phyloP scores from a whole-genome alignment of 2,888 invertebrate genomes.

The Automeris io region DNA sequence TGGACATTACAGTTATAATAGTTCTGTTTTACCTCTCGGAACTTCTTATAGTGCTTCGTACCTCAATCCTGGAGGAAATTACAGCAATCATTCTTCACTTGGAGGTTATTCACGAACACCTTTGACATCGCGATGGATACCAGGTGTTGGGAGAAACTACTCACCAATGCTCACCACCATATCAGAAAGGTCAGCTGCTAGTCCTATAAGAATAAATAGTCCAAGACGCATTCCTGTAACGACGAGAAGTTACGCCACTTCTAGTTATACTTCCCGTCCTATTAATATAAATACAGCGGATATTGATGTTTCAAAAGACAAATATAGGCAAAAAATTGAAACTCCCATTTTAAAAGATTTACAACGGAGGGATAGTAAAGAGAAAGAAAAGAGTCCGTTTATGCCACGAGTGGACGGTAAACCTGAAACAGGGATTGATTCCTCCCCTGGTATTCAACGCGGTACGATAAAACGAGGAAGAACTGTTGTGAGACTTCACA shows the following conservation, averaged over 20 bases:
- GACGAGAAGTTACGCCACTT: conserved; percentile 63
- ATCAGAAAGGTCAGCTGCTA: conserved; percentile 60
- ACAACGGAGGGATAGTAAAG: conserved; percentile 32
- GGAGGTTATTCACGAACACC: conserved; percentile 75
- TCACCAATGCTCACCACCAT: conserved; percentile 86
- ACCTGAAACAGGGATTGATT: conserved; percentile 60
- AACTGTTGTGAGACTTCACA: conserved; percentile 84
- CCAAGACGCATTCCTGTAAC: conserved; percentile 68
- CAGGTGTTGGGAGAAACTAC: conserved; percentile 71
- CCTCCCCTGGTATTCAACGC: conserved; percentile 55
- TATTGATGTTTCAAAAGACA: conserved; percentile 87
- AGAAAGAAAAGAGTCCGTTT: conserved; percentile 54
- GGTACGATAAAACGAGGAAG: conserved; percentile 83
- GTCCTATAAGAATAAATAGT: conserved; percentile 58
- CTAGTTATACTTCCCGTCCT: conserved; percentile 75
- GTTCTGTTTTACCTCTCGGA: conserved; percentile 57
- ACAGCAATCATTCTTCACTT: conserved; percentile 69
- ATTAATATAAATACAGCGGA: conserved; percentile 89
- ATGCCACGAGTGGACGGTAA: conserved; percentile 68
- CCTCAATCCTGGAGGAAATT: conserved; percentile 65
- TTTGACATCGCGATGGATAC: conserved; percentile 52
- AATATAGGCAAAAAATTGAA: conserved; percentile 61
- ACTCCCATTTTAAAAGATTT: conserved; percentile 24
- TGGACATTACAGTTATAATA: conserved; percentile 61
- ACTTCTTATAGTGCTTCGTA: conserved; percentile 69